Base-by-base conservation (phyloP, 2,888 invertebrate species). In the Agrochola lychnidis region DNA sequence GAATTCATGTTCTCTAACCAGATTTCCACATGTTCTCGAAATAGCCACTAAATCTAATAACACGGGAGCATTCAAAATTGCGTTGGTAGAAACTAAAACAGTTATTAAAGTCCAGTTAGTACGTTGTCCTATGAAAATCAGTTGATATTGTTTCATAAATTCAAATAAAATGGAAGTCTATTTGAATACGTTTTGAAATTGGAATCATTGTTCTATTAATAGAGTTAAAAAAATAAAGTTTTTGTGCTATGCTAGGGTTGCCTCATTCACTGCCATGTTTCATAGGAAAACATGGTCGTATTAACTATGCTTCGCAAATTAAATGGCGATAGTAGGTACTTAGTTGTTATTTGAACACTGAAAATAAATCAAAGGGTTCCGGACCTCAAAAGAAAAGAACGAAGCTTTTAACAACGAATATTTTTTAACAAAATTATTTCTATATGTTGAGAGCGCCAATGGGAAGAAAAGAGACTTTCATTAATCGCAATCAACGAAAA, bases 141-240 rank as follows among this genome's bases (percentile, higher is more conserved):
- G 42, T 84, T 63, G 7, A 45, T 51, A 66, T 62, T 66, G 62
- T 70, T 73, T 45, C 25, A 83, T 25, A 64, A 59, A 83, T 83
- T 71, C 56, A 62, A 78, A 83, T 51, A 42, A 42, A 68, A 66
- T 19, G 59, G 25, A 19, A 25, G 57, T 56, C 42, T 62, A 51
- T 83, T 72, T 72, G 64, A 66, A 72, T 25, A 69, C 64, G 69
- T 67, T 70, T 84, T 59, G 12, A 68, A 81, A 81, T 63, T 81
- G 59, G 70, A 78, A 83, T 25, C 83, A 71, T 63, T 68, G 79
- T 82, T 68, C 36, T 76, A 57, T 30, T 40, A 30, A 53, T 79
- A 19, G 76, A 45, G 5, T 40, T 48, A 69, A 25, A 22, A 16
- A 16, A 61, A 62, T n/a, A 48, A 10, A 1, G 7, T 71, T 56